These are phyloP conservation scores for Heterodera filipjevi DNA, from an alignment of 2,888 invertebrate genomes.

Conservation along the genomic window DNA sequence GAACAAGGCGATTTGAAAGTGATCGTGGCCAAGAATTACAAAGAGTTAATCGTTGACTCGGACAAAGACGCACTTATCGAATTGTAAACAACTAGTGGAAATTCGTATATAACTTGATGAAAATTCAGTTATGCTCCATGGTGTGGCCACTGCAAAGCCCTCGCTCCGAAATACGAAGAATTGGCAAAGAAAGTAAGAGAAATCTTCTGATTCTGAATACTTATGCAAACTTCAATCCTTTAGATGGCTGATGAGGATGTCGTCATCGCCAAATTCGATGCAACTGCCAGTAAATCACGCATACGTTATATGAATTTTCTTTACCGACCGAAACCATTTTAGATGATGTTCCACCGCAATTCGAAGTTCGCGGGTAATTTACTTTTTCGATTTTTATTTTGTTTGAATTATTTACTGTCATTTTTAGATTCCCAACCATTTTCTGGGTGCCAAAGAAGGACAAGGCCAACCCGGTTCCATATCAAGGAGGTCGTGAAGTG, in stretches of 20 bases:
- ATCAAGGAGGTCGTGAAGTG: slow-evolving; percentile 84
- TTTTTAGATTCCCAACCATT: slow-evolving; percentile 84
- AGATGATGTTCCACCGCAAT: slow-evolving; percentile 86
- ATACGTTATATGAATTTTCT: neutral
- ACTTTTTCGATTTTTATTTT: slow-evolving; percentile 41
- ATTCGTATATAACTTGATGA: slow-evolving; percentile 73
- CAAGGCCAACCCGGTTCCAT: slow-evolving; percentile 69
- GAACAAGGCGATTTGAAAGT: slow-evolving; percentile 77
- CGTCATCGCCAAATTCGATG: slow-evolving; percentile 94
- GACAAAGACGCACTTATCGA: slow-evolving; percentile 91
- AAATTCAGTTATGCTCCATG: slow-evolving; percentile 49
- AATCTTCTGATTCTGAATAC: neutral
- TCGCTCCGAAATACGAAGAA: slow-evolving; percentile 90
- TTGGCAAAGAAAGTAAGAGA: slow-evolving; percentile 73
- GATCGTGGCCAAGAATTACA: slow-evolving; percentile 95
- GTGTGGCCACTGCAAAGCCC: slow-evolving; percentile 95
- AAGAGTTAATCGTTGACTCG: slow-evolving; percentile 83
- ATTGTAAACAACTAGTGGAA: slow-evolving; percentile 79
- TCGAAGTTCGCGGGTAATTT: slow-evolving; percentile 81
- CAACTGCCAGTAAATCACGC: slow-evolving; percentile 76
- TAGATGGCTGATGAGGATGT: slow-evolving; percentile 81
- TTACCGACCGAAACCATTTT: neutral
- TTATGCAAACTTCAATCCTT: slow-evolving; percentile 35
- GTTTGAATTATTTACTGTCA: neutral
- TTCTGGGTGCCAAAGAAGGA: slow-evolving; percentile 87